Evolutionary conservation across 2,888 invertebrate species (phyloP).

Genomic region (Abscondita cerata): DNA sequence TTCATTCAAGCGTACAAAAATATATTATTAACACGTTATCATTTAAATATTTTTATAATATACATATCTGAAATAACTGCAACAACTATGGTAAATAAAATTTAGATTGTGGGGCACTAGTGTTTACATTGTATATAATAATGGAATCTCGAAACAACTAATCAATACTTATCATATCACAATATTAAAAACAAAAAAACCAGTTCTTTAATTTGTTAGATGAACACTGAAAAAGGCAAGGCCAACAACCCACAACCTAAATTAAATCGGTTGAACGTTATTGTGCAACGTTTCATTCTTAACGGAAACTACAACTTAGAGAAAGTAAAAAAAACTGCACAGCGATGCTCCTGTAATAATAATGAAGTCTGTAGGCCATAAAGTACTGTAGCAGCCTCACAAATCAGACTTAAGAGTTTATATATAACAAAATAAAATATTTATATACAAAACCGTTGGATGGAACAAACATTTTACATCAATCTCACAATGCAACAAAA

Average conservation of each 20-base stretch:
- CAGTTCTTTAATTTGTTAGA: conserved; percentile 26
- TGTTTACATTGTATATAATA: conserved; percentile 20
- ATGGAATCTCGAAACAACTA: conserved; percentile 26
- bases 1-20: conserved; percentile 60
- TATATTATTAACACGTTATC: conserved; percentile 56
- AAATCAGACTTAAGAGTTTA: conserved; percentile 51
- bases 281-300: conserved; percentile 30
- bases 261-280: conserved; percentile 26
- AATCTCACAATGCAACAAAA: conserved; percentile 40
- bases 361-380: conserved; percentile 50
- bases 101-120: conserved; percentile 37
- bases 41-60: conserved; percentile 45
- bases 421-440: conserved; percentile 32
- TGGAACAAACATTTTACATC: conserved; percentile 42
- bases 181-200: conserved; percentile 30
- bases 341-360: conserved; percentile 23
- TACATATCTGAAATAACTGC: conserved; percentile 46
- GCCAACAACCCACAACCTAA: conserved; percentile 37
- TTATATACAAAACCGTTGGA: conserved; percentile 40
- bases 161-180: conserved; percentile 37
- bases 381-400: conserved; percentile 55
- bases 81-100: conserved; percentile 40
- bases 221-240: conserved; percentile 38
- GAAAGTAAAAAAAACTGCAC: conserved; percentile 28
- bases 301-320: conserved; percentile 18